phyloP scores from a whole-genome alignment of 2,113 vertebrate species.

The Saccopteryx bilineata region DNA sequence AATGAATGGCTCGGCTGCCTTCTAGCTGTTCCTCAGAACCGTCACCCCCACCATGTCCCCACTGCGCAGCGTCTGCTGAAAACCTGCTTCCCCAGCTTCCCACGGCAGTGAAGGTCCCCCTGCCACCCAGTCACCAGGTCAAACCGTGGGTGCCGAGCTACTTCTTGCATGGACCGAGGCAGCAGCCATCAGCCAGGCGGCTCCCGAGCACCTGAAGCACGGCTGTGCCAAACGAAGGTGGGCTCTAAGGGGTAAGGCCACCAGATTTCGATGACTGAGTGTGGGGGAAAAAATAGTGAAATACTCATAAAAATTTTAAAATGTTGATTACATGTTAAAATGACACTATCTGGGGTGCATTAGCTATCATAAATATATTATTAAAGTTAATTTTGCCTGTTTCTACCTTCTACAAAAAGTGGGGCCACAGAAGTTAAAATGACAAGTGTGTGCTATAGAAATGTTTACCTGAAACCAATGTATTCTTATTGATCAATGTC shows the following conservation, averaged over 20 bases:
- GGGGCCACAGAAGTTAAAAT: not conserved
- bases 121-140: not conserved
- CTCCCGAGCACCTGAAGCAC: too few species aligned
- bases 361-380: not conserved
- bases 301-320: not conserved
- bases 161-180: not conserved
- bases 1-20: too few species aligned
- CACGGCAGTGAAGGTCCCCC: not conserved
- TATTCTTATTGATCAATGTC: too few species aligned
- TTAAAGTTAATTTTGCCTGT: not conserved
- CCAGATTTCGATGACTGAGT: not conserved
- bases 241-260: not conserved
- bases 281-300: not conserved
- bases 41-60: not conserved
- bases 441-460: too few species aligned
- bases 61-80: not conserved
- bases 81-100: too few species aligned
- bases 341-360: not conserved
- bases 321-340: not conserved
- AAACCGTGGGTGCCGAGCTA: not conserved
- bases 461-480: too few species aligned
- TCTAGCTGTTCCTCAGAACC: not conserved
- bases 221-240: not conserved
- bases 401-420: not conserved
- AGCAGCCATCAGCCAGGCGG: not conserved